Percentiles rank a stretch among this genome's conserved stretches.
Evolutionary conservation across 2,797 vertebrate genomes (phyloP).

Genomic region (Chaetodon trifasciatus): DNA sequence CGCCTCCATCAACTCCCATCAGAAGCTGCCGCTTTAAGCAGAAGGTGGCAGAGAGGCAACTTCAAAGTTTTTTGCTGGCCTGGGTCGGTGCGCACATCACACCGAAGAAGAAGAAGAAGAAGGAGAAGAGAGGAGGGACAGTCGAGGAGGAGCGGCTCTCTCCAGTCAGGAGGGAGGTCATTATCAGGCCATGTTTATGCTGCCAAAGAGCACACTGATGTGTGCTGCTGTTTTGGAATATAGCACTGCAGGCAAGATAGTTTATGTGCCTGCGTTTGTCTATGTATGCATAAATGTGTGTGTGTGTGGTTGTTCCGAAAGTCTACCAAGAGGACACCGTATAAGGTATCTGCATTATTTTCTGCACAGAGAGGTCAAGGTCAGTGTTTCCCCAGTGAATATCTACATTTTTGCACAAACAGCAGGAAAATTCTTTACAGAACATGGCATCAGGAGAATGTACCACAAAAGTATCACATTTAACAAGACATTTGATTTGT

Average conservation of each 20-base stretch:
- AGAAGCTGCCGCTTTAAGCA: conserved; percentile 76
- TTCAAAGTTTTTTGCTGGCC: conserved; percentile 76
- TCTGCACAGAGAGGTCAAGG: conserved; percentile 60
- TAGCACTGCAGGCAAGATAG: conserved; percentile 69
- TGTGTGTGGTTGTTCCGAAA: conserved; percentile 26
- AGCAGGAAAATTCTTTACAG: conserved; percentile 60
- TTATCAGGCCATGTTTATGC: conserved; percentile 82
- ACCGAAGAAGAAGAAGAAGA: conserved; percentile 51
- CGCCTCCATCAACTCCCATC: conserved; percentile 73
- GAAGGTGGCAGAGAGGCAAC: conserved; percentile 77
- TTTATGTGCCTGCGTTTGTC: conserved; percentile 22
- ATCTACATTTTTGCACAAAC: conserved; percentile 55
- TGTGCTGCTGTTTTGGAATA: conserved; percentile 72
- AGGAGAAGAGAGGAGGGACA: conserved; percentile 53
- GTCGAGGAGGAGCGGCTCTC: conserved; percentile 60
- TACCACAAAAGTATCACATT: conserved; percentile 31
- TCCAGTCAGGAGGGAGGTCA: conserved; percentile 86
- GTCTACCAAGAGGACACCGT: conserved; percentile 56
- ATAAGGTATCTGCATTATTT: conserved; percentile 69
- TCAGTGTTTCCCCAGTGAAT: conserved; percentile 56
- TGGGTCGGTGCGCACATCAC: conserved; percentile 60
- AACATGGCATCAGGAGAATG: conserved; percentile 40
- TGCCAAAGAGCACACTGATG: conserved; percentile 55
- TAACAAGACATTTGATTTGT: conserved; percentile 39
- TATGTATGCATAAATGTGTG: neutral